phyloP scores from a whole-genome alignment of 2,113 vertebrate species.

The Physeter macrocephalus region DNA sequence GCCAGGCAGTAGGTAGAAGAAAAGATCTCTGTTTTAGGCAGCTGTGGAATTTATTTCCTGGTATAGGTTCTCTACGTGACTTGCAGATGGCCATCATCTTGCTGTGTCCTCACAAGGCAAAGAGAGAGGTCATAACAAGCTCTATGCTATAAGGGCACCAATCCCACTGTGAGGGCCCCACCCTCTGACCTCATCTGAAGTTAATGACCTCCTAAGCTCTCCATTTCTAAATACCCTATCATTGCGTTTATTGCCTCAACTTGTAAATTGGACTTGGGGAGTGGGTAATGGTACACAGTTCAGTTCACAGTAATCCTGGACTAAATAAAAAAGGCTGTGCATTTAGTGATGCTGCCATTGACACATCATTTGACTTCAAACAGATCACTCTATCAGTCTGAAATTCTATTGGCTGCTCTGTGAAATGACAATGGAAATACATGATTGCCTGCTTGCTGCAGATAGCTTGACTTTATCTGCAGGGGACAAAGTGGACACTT shows the following conservation, averaged over 20 bases:
- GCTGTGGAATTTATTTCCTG: not conserved
- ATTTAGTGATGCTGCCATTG: not conserved
- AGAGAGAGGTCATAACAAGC: not conserved
- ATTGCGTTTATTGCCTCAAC: not conserved
- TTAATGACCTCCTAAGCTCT: not conserved
- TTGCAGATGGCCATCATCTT: not conserved
- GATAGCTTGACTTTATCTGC: not conserved
- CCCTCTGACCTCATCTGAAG: not conserved
- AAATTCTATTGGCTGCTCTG: not conserved
- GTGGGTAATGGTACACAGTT: not conserved
- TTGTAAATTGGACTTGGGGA: not conserved
- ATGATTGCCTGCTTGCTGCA: not conserved
- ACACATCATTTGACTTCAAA: not conserved
- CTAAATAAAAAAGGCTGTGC: not conserved
- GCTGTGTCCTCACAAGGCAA: not conserved
- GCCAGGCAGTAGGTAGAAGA: rapidly evolving
- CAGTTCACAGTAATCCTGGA: not conserved
- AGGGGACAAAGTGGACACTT: not conserved
- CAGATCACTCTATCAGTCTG: not conserved
- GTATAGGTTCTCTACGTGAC: not conserved
- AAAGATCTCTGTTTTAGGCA: not conserved
- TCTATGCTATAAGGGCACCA: not conserved
- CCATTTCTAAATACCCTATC: not conserved
- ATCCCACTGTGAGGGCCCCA: not conserved
- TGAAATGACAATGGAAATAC: not conserved